A percentile compares a stretch with the other conserved stretches of the same genome.
phyloP scores from a whole-genome alignment of 2,113 vertebrate species.

The Gallinago media region DNA sequence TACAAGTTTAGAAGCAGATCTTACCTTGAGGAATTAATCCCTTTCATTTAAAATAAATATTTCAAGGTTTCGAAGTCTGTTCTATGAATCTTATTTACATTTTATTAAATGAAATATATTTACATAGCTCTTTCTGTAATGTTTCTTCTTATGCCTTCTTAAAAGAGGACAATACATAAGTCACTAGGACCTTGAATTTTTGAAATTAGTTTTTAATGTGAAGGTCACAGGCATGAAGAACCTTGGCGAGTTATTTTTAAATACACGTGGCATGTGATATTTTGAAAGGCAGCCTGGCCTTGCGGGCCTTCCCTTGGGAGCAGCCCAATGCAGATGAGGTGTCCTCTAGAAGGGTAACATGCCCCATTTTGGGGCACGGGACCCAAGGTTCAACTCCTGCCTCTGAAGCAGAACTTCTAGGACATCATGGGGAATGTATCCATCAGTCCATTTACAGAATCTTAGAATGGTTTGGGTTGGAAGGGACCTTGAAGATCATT shows the following conservation, averaged over 20 bases:
- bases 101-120: slow-evolving; percentile 53
- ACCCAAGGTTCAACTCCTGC: neutral
- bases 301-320: neutral
- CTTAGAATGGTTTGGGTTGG: neutral
- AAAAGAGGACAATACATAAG: neutral
- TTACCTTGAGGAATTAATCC: slow-evolving; percentile 12
- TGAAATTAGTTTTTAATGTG: neutral
- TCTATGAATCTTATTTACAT: slow-evolving; percentile 69
- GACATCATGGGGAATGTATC: neutral
- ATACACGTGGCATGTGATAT: neutral
- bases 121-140: slow-evolving; percentile 32
- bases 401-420: neutral
- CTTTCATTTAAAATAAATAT: slow-evolving; percentile 41
- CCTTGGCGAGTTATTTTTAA: neutral
- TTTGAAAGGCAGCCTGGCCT: neutral
- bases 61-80: slow-evolving; percentile 36
- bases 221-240: neutral
- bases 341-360: neutral
- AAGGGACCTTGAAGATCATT: neutral
- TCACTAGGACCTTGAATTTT: slow-evolving; percentile 11
- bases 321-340: neutral
- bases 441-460: neutral
- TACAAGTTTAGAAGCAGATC: neutral
- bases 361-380: accelerated
- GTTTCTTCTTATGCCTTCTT: neutral